These are phyloP conservation scores for Oreamnos americanus DNA, from an alignment of 2,113 vertebrate genomes.

Conservation along the genomic window DNA sequence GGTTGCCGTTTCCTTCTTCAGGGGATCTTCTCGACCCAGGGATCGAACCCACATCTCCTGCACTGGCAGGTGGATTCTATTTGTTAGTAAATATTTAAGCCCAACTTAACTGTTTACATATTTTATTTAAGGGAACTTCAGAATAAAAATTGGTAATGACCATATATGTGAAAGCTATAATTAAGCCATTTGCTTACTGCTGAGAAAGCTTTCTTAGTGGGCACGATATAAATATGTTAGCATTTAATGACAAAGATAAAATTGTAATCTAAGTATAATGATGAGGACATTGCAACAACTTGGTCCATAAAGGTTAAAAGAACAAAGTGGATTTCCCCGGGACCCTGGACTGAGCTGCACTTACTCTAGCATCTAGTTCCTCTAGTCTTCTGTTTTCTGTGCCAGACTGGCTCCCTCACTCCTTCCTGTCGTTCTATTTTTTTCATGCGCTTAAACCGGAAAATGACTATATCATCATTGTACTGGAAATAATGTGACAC, in stretches of 20 bases:
- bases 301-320: constrained; percentile 5
- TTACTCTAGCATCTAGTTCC: fast-evolving
- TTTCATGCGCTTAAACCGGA: neutral
- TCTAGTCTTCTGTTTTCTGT: neutral
- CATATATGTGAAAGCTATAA: constrained; percentile 34
- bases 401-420: neutral
- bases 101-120: constrained; percentile 39
- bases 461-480: neutral
- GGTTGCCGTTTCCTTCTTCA: neutral
- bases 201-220: constrained; percentile 15
- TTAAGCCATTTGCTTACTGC: constrained; percentile 34
- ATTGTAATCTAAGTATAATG: constrained; percentile 36
- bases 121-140: constrained; percentile 49
- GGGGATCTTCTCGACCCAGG: neutral
- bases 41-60: neutral
- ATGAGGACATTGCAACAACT: constrained; percentile 25
- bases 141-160: constrained; percentile 63
- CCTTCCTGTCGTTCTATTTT: neutral
- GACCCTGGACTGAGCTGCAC: neutral
- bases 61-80: neutral
- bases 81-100: constrained; percentile 38
- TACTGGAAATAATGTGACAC: neutral
- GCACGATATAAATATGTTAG: constrained; percentile 7
- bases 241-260: constrained; percentile 54
- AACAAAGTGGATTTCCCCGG: neutral